These are phyloP conservation scores for Cyprinella venusta DNA, from an alignment of 2,797 vertebrate species.

Conservation along the genomic window DNA sequence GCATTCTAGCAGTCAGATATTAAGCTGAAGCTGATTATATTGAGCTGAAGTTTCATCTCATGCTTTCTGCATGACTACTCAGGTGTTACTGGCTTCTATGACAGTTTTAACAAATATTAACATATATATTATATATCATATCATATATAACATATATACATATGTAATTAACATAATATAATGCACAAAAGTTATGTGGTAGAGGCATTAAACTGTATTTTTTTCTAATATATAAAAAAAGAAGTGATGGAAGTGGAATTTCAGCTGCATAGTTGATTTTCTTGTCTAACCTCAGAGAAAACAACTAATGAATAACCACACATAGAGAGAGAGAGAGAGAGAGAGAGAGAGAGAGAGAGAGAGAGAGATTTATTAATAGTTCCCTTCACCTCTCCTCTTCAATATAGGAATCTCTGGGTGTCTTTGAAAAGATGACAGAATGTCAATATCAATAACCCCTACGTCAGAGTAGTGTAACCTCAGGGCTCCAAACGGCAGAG, in stretches of 20 bases:
- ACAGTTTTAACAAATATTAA: not conserved
- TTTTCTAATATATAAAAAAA: not conserved
- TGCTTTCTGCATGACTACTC: not conserved
- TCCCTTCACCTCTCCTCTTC: conserved; percentile 51
- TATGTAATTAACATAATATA: too few species aligned
- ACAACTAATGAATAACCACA: conserved; percentile 16
- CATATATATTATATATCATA: too few species aligned
- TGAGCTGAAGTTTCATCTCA: not conserved
- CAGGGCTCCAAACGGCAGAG: conserved; percentile 44
- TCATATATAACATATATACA: too few species aligned
- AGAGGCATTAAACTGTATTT: not conserved
- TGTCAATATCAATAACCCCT: conserved; percentile 67
- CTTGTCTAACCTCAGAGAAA: not conserved
- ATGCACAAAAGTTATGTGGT: not conserved
- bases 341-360: not conserved
- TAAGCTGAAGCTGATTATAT: too few species aligned
- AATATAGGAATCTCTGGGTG: conserved; percentile 46
- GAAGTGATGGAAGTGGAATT: too few species aligned
- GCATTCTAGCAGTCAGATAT: not conserved
- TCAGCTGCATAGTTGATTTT: not conserved
- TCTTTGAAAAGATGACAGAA: conserved; percentile 65
- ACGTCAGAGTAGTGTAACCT: conserved; percentile 54
- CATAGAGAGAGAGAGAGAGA: not conserved
- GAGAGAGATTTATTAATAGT: conserved; percentile 49
- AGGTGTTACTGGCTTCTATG: not conserved